Evolutionary conservation across 2,888 invertebrate genomes (phyloP), one percentile per base, ranked within the genome.

Genomic region (Furcula furcula): DNA sequence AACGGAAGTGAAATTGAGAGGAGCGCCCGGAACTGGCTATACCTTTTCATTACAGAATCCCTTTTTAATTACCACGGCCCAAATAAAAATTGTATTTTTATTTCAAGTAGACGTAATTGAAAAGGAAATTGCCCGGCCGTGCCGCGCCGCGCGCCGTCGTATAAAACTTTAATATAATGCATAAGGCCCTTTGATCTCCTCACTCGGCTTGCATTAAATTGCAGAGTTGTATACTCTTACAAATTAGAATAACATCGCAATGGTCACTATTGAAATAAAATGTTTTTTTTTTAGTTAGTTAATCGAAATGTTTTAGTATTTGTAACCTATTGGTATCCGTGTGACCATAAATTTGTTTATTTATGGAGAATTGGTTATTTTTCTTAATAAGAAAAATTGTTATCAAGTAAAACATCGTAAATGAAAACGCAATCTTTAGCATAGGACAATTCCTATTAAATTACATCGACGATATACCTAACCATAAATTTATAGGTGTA

Each of bases 1-100:
- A 82, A 83, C 84, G 84, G 84, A 85, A 83, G 77, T 80, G 74
- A 85, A 86, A 87, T 85, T 82, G 84, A 86, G 86, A 86, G 83
- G 76, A 85, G 81, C 79, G 76, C 72, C 83, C 84, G 84, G 82
- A 84, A 86, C 83, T 74, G 76, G 58, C 81, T 84, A 83, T 87
- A 88, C 86, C 86, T 87, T 88, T 87, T 85, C 83, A 87, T 86
- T 86, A 86, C 83, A 79, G 78, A 84, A 87, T 86, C 87, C 87
- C 86, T 83, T 87, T 88, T 88, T 88, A 88, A 88, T 88, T 88
- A 86, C 87, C 80, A 78, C 72, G 77, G 76, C 73, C 80, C 75
- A 79, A 85, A 86, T 81, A 85, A 88, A 86, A 87, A 85, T 83
- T 84, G 84, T 85, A 80, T 87, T 87, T 81, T 86, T 84, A 83